These are phyloP conservation scores for Stomorhina lunata DNA, from an alignment of 2,888 invertebrate species.

Conservation along the genomic window DNA sequence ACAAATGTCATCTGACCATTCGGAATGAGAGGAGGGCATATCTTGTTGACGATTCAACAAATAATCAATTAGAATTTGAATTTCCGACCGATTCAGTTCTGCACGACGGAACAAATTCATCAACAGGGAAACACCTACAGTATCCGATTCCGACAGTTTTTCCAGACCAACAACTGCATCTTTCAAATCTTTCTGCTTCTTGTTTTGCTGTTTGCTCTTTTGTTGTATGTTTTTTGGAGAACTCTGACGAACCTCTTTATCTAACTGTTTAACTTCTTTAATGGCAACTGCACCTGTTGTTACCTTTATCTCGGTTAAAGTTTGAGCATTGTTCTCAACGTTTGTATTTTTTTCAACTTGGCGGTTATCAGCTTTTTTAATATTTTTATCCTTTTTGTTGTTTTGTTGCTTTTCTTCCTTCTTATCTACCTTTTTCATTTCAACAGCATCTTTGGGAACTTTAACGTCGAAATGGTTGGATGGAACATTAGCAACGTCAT, in stretches of 20 bases:
- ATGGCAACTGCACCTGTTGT: conserved; percentile 69
- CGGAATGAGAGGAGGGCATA: conserved; percentile 87
- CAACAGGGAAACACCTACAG: conserved; percentile 85
- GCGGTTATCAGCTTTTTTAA: conserved; percentile 61
- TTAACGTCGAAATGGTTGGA: conserved; percentile 89
- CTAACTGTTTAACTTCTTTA: conserved; percentile 73
- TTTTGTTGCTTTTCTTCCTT: conserved; percentile 69
- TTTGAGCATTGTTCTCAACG: conserved; percentile 39
- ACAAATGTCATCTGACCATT: conserved; percentile 94
- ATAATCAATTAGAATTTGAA: conserved; percentile 93
- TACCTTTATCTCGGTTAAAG: conserved; percentile 67
- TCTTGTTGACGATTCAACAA: conserved; percentile 93
- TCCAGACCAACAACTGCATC: conserved; percentile 74
- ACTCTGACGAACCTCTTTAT: conserved; percentile 70
- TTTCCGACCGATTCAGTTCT: conserved; percentile 91
- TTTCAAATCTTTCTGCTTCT: conserved; percentile 79
- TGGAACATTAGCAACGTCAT: conserved; percentile 73
- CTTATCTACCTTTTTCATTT: conserved; percentile 76
- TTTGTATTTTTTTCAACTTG: conserved; percentile 46
- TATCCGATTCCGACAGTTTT: conserved; percentile 85
- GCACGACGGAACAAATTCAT: conserved; percentile 89
- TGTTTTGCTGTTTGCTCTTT: conserved; percentile 82
- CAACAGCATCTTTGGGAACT: conserved; percentile 89
- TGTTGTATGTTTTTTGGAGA: conserved; percentile 76
- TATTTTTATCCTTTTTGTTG: conserved; percentile 68